Conservation (phyloP, 1,140 invertebrate genomes). For the Periplaneta americana region DNA sequence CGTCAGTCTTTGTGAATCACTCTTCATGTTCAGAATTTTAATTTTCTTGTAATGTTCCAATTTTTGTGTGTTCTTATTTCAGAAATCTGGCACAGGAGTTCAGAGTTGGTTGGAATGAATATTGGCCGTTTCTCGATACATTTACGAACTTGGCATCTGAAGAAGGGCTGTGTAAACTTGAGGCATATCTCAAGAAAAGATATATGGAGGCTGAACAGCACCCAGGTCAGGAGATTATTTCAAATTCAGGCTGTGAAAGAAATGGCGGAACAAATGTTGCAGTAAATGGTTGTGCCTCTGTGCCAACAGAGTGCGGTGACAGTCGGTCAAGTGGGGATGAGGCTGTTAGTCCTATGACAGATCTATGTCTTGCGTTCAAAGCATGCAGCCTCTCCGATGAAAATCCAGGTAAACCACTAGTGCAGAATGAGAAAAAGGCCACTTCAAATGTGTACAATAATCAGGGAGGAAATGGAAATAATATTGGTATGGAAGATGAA, state of each 20-base stretch:
- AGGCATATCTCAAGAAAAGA: conserved; percentile 61
- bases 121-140: conserved; percentile 80
- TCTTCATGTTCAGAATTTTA: too few relatives aligned
- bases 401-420: background rate
- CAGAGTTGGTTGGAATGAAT: conserved; percentile 81
- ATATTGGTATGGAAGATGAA: conserved; percentile 17
- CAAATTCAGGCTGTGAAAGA: background rate
- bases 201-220: conserved; percentile 17
- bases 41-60: background rate
- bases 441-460: background rate
- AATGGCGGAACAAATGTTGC: background rate
- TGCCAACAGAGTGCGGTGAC: background rate
- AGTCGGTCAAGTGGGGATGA: background rate
- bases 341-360: conserved; percentile 14
- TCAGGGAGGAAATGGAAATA: background rate
- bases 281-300: background rate
- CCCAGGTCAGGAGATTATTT: background rate
- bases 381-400: conserved; percentile 10
- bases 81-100: conserved; percentile 69
- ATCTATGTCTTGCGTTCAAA: conserved; percentile 13
- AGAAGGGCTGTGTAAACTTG: conserved; percentile 65
- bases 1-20: too few relatives aligned
- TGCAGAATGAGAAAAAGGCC: background rate
- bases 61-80: conserved; percentile 28
- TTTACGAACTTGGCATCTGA: conserved; percentile 67